Percentiles rank a stretch among this genome's conserved stretches.
These are phyloP conservation scores for Erebia ligea DNA, from an alignment of 2,888 invertebrate genomes.

Conservation along the genomic window DNA sequence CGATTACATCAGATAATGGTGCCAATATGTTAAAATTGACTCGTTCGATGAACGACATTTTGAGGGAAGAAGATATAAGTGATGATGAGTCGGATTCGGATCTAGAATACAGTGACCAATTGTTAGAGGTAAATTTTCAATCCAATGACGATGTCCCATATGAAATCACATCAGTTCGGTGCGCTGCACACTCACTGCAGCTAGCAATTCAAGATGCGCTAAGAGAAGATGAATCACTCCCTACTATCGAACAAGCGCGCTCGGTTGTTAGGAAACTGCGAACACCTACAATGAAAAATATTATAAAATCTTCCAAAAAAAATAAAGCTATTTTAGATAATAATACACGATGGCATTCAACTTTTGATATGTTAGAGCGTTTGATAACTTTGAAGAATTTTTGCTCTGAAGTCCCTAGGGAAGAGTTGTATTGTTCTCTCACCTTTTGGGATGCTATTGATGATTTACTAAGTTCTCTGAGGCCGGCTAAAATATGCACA, in stretches of 20 bases:
- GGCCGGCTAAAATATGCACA: background rate
- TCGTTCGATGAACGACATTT: background rate
- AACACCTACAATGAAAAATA: conserved; percentile 1
- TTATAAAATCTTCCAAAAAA: conserved; percentile 6
- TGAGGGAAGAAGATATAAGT: conserved; percentile 4
- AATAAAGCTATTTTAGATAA: conserved; percentile 2
- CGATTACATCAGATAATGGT: conserved; percentile 4
- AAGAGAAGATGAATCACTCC: conserved; percentile 2
- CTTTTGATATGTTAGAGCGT: background rate
- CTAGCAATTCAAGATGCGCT: conserved; percentile 1
- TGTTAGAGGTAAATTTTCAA: conserved; percentile 4
- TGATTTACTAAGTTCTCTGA: background rate
- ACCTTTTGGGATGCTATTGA: background rate
- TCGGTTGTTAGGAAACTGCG: background rate
- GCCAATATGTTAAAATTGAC: conserved; percentile 6
- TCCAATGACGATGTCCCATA: background rate
- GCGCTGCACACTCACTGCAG: conserved; percentile 6
- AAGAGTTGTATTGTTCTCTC: background rate
- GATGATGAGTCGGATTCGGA: conserved; percentile 1
- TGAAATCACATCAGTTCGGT: background rate
- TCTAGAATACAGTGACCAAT: background rate
- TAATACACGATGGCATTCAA: background rate
- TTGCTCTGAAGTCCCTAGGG: background rate
- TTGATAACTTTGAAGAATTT: background rate
- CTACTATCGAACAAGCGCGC: background rate